Conservation (phyloP, 1,140 invertebrate species). For the Zeugodacus cucurbitae region DNA sequence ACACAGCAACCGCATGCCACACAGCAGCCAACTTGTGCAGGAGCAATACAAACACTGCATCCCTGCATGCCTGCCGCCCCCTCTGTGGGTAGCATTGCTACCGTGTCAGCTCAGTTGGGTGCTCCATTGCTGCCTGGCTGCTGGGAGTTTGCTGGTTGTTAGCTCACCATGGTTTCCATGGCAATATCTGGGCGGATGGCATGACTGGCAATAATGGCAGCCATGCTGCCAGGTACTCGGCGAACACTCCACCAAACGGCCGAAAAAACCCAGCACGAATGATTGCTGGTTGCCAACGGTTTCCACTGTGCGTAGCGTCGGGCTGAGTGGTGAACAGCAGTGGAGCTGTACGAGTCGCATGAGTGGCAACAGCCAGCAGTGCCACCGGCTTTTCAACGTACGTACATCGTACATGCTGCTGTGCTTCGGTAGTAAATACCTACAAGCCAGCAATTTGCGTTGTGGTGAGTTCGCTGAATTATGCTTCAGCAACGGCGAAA, state of each 20-base stretch:
- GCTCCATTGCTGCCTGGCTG: neutral
- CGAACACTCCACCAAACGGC: neutral
- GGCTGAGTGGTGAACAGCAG: neutral
- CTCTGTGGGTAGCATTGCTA: neutral
- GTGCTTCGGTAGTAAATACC: neutral
- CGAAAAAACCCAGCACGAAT: neutral
- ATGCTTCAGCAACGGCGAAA: neutral
- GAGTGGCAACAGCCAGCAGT: neutral
- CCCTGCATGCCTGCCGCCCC: neutral
- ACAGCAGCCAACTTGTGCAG: neutral
- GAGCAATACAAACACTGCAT: neutral
- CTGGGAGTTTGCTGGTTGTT: neutral
- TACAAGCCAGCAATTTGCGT: constrained; percentile 30
- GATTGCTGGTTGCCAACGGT: neutral
- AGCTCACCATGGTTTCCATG: constrained; percentile 31
- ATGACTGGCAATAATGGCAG: constrained; percentile 23
- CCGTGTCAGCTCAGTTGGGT: neutral
- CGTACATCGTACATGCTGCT: neutral
- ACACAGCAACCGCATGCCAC: neutral
- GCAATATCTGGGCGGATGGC: constrained; percentile 21
- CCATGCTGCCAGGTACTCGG: neutral
- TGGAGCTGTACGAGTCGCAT: neutral
- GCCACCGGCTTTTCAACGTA: neutral
- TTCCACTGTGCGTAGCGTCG: neutral
- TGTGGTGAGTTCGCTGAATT: constrained; percentile 23